Evolutionary conservation across 2,113 vertebrate genomes (phyloP).

Genomic region (Salvelinus fontinalis): DNA sequence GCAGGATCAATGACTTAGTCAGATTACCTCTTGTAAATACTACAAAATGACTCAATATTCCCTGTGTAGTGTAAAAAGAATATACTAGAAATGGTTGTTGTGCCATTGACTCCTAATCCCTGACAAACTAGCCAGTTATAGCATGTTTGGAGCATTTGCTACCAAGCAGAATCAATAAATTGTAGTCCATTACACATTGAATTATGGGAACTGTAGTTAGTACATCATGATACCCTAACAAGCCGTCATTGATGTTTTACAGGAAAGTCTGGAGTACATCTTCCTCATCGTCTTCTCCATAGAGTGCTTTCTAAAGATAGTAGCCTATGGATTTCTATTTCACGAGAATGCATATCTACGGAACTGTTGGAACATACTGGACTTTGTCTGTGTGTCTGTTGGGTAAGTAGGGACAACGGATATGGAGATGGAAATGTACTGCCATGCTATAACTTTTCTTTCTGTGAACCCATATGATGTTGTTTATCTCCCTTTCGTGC

Average conservation of each 20-base stretch:
- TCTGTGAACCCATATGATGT: no score
- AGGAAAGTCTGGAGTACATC: constrained; percentile 93
- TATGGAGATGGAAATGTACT: no score
- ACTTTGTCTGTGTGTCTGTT: constrained; percentile 89
- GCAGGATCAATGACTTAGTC: no score
- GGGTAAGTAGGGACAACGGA: constrained; percentile 73
- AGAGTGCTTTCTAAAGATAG: constrained; percentile 89
- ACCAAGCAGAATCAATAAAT: not conserved
- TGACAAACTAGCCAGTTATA: no score
- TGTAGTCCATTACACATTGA: not conserved
- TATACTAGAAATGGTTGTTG: no score
- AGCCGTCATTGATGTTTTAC: constrained; percentile 31
- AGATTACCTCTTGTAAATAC: no score
- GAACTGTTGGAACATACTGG: constrained; percentile 90
- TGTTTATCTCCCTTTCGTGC: no score
- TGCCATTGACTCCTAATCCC: no score
- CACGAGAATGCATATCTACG: constrained; percentile 89
- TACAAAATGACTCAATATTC: no score
- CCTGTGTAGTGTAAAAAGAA: no score
- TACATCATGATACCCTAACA: not conserved
- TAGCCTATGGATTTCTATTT: constrained; percentile 89
- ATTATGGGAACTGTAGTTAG: not conserved
- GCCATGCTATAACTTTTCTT: no score
- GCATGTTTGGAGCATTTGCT: no score
- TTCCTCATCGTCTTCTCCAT: constrained; percentile 91